These are phyloP conservation scores for Brachycybe producta DNA, from an alignment of 2,888 invertebrate species.

Conservation along the genomic window DNA sequence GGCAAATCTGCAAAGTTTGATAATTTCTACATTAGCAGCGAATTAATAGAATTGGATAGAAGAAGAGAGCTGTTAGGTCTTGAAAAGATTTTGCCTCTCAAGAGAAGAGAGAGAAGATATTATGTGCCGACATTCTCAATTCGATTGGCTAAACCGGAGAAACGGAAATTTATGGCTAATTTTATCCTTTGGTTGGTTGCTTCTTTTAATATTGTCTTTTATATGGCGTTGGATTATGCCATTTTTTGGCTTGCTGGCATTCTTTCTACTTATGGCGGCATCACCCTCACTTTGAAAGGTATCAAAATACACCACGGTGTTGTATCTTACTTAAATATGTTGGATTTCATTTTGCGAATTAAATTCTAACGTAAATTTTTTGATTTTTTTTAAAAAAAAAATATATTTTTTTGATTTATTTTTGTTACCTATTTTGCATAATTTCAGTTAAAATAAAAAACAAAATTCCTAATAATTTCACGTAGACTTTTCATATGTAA, in stretches of 20 bases:
- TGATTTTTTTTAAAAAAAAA: conserved; percentile 2
- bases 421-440: no score
- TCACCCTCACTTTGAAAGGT: conserved; percentile 11
- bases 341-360: no score
- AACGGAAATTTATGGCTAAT: background rate
- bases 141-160: conserved; percentile 1
- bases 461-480: no score
- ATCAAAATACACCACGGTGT: no score
- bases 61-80: conserved; percentile 1
- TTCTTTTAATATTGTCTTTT: background rate
- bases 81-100: conserved; percentile 2
- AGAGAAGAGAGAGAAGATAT: background rate
- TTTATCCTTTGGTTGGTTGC: background rate
- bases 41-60: conserved; percentile 2
- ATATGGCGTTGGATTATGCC: conserved; percentile 10
- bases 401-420: no score
- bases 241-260: conserved; percentile 5
- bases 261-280: background rate
- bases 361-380: background rate
- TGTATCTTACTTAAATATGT: no score
- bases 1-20: conserved; percentile 6
- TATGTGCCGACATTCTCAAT: conserved; percentile 7
- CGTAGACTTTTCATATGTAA: no score
- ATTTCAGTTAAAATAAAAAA: no score
- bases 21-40: conserved; percentile 11